Percentiles rank a stretch among this genome's conserved stretches.
These are phyloP conservation scores for Calyptommatus sinebrachiatus DNA, from an alignment of 2,113 vertebrate genomes.

Conservation along the genomic window DNA sequence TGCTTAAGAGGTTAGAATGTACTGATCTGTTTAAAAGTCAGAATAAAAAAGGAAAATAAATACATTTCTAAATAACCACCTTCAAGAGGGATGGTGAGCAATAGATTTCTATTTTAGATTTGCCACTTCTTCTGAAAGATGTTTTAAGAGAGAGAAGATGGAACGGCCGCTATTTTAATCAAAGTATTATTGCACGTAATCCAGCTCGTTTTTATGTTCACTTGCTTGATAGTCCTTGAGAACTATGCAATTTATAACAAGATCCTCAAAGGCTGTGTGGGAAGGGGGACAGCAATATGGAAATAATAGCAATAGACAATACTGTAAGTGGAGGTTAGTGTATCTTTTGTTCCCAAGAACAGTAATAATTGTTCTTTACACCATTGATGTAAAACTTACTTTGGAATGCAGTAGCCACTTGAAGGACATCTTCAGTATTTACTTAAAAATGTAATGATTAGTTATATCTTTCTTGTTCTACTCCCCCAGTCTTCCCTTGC, in stretches of 20 bases:
- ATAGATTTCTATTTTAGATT: no score
- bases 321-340: neutral
- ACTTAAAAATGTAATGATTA: no score
- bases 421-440: neutral
- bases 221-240: neutral
- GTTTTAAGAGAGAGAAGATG: neutral
- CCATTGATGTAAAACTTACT: neutral
- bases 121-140: no score
- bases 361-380: neutral
- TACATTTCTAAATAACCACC: no score
- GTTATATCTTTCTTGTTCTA: neutral
- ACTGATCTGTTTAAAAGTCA: no score
- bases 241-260: neutral
- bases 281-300: neutral
- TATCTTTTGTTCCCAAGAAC: neutral
- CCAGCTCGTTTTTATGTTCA: neutral
- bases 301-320: neutral
- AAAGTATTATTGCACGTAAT: neutral
- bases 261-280: neutral
- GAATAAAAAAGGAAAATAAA: no score
- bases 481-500: neutral
- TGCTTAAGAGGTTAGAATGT: no score
- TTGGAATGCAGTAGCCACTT: neutral
- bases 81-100: no score
- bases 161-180: neutral